phyloP scores from a whole-genome alignment of 2,888 invertebrate species.

The Amiota mariae region DNA sequence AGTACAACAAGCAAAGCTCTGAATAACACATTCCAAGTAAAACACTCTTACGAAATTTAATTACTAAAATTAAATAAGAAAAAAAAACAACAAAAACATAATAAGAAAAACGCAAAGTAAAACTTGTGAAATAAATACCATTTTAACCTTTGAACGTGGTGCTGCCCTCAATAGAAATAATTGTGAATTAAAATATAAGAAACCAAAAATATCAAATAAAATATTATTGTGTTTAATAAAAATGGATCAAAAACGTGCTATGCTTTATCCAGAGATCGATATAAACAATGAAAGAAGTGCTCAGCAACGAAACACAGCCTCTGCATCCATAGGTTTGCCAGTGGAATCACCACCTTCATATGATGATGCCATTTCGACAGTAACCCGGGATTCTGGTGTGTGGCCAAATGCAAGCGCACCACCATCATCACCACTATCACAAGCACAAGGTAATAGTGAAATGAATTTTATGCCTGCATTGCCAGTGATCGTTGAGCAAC shows the following conservation, averaged over 20 bases:
- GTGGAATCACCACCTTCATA: slow-evolving; percentile 70
- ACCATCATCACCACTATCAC: slow-evolving; percentile 28
- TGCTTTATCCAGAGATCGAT: slow-evolving; percentile 70
- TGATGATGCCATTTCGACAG: slow-evolving; percentile 61
- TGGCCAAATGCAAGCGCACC: slow-evolving; percentile 42
- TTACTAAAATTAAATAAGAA: neutral
- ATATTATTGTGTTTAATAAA: neutral
- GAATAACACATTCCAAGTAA: too few relatives aligned
- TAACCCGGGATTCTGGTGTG: slow-evolving; percentile 29
- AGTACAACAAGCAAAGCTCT: too few relatives aligned
- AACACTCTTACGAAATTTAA: neutral
- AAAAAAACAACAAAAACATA: too few relatives aligned
- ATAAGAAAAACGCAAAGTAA: neutral
- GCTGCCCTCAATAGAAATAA: neutral
- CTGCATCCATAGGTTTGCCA: slow-evolving; percentile 48
- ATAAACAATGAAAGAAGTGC: slow-evolving; percentile 41
- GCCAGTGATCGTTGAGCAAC: slow-evolving; percentile 50
- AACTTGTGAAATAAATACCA: neutral
- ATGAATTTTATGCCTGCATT: slow-evolving; percentile 15
- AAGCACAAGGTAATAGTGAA: slow-evolving; percentile 35
- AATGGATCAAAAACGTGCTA: slow-evolving; percentile 71
- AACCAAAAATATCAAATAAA: neutral
- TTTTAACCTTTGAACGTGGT: neutral
- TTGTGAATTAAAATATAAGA: neutral
- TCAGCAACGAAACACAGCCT: slow-evolving; percentile 48